phyloP scores from a whole-genome alignment of 2,113 vertebrate species.

The Notothenia coriiceps region DNA sequence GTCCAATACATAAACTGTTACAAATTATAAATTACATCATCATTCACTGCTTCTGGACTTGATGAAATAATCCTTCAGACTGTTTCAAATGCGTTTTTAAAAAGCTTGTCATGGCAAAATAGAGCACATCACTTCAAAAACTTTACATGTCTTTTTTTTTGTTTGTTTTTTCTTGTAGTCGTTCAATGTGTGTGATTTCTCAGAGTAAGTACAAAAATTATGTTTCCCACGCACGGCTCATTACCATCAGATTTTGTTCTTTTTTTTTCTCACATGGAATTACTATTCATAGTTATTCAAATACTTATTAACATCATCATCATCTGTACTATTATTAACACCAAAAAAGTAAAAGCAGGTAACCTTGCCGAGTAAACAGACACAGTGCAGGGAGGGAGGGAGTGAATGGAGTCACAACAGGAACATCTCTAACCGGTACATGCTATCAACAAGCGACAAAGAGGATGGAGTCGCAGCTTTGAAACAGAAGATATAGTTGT shows the following conservation, averaged over 20 bases:
- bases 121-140: slow-evolving; percentile 84
- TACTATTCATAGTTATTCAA: slow-evolving; percentile 85
- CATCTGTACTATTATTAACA: slow-evolving; percentile 86
- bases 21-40: slow-evolving; percentile 80
- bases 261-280: slow-evolving; percentile 81
- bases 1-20: slow-evolving; percentile 63
- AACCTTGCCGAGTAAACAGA: slow-evolving; percentile 86
- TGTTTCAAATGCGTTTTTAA: slow-evolving; percentile 76
- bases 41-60: slow-evolving; percentile 68
- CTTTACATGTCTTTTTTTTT: slow-evolving; percentile 69
- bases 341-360: slow-evolving; percentile 85
- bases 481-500: slow-evolving; percentile 71
- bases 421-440: slow-evolving; percentile 87
- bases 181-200: slow-evolving; percentile 74
- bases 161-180: slow-evolving; percentile 37
- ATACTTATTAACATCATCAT: slow-evolving; percentile 86
- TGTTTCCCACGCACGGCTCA: slow-evolving; percentile 72
- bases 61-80: slow-evolving; percentile 59
- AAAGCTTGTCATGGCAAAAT: slow-evolving; percentile 85
- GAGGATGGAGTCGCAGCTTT: slow-evolving; percentile 71
- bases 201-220: slow-evolving; percentile 80
- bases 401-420: slow-evolving; percentile 82
- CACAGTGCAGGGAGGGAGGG: slow-evolving; percentile 77
- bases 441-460: slow-evolving; percentile 89
- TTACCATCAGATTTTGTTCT: slow-evolving; percentile 68